Conservation (phyloP, 2,888 invertebrate genomes). For the Mamestra brassicae region DNA sequence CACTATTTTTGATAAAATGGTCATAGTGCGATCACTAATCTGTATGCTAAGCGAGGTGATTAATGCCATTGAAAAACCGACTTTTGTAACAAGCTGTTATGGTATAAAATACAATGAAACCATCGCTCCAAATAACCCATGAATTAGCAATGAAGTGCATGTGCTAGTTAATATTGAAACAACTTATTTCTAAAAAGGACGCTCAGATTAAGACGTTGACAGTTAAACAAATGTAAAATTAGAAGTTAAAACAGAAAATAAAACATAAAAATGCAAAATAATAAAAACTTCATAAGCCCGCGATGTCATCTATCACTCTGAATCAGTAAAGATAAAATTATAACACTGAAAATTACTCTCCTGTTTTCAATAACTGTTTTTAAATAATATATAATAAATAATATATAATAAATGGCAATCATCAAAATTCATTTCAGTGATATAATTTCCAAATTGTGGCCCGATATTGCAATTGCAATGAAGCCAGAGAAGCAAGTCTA, state of each 20-base stretch:
- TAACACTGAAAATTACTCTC: neutral
- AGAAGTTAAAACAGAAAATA: constrained; percentile 9
- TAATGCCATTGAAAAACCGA: neutral
- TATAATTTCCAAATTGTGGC: too few species aligned
- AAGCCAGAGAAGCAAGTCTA: too few species aligned
- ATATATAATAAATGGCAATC: too few species aligned
- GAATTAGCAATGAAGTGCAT: constrained; percentile 7
- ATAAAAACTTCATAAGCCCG: constrained; percentile 44
- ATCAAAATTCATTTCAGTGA: too few species aligned
- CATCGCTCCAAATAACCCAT: neutral
- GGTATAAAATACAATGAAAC: neutral
- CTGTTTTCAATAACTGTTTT: neutral
- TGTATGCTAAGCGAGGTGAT: neutral
- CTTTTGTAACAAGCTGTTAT: neutral
- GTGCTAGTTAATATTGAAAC: neutral
- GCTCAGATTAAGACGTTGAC: constrained; percentile 81
- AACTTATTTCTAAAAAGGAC: constrained; percentile 60
- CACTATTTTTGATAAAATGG: neutral
- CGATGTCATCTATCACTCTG: constrained; percentile 21
- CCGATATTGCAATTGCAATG: too few species aligned
- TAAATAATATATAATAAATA: too few species aligned
- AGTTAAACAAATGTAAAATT: constrained; percentile 68
- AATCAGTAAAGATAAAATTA: neutral
- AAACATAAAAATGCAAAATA: constrained; percentile 40
- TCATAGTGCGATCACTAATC: neutral